These are phyloP conservation scores for Papilio helenus DNA, from an alignment of 1,140 invertebrate species.

Conservation along the genomic window DNA sequence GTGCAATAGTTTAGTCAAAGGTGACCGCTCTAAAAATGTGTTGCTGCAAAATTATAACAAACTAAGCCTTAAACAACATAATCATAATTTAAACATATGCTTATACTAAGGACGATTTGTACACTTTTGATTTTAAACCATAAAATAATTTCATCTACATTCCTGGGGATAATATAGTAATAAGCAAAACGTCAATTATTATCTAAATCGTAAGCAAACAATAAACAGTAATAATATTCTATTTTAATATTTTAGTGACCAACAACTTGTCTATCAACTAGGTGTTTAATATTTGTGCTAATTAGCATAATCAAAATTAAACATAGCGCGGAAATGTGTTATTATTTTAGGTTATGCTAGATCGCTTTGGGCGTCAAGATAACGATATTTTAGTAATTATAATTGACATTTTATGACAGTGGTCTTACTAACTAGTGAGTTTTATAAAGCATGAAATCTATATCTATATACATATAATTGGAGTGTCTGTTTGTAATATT, in stretches of 20 bases:
- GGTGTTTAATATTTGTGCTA: not conserved
- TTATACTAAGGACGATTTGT: too few species aligned
- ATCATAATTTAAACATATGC: too few species aligned
- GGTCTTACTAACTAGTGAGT: not conserved
- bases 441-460: not conserved
- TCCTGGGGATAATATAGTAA: too few species aligned
- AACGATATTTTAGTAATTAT: not conserved
- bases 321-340: not conserved
- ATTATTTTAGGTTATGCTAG: not conserved
- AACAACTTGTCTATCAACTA: not conserved
- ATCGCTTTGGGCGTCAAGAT: conserved; percentile 9
- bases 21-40: too few species aligned
- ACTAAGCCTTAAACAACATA: too few species aligned
- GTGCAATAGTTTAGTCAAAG: too few species aligned
- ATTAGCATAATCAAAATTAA: conserved; percentile 2
- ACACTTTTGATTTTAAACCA: too few species aligned
- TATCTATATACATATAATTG: too few species aligned
- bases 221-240: not conserved
- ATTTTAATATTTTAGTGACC: not conserved
- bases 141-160: too few species aligned
- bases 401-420: not conserved
- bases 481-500: too few species aligned
- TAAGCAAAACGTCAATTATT: too few species aligned
- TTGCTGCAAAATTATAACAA: too few species aligned
- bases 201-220: not conserved